phyloP scores from a whole-genome alignment of 2,888 invertebrate genomes.

The Dryomyza anilis region DNA sequence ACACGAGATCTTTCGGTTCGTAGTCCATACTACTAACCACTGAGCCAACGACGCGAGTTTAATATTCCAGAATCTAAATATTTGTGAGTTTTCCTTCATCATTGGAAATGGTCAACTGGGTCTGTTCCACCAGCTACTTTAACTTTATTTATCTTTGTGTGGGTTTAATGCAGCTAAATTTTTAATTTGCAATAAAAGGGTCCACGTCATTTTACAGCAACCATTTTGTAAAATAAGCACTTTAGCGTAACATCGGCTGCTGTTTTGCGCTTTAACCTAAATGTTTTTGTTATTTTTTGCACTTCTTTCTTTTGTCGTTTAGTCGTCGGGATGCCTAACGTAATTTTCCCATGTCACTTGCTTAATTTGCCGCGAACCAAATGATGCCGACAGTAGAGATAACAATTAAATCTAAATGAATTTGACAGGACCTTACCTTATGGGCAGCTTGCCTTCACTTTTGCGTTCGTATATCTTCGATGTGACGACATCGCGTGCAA shows the following conservation, averaged over 20 bases:
- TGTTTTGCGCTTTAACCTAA: neutral
- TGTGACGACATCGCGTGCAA: slow-evolving; percentile 86
- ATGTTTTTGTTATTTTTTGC: neutral
- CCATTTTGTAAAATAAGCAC: slow-evolving; percentile 6
- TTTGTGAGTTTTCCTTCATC: no score
- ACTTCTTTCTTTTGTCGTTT: neutral
- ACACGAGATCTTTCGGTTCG: no score
- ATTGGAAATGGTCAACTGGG: no score
- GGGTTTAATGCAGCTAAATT: slow-evolving; percentile 11
- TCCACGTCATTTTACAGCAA: neutral
- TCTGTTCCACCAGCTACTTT: no score
- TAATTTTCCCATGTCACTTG: neutral
- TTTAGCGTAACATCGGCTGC: slow-evolving; percentile 18
- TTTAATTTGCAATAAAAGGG: slow-evolving; percentile 28
- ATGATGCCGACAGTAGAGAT: slow-evolving; percentile 6
- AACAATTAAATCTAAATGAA: slow-evolving; percentile 1
- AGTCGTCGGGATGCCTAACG: neutral
- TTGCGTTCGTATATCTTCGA: slow-evolving; percentile 89
- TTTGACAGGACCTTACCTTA: slow-evolving; percentile 63
- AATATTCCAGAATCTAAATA: no score
- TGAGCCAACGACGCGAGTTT: no score
- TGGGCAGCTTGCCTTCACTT: slow-evolving; percentile 79
- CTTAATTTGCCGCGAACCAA: neutral
- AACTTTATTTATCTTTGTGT: no score
- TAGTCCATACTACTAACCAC: no score